Conservation (phyloP, 53 echinoderm and acorn worm species). For the Patiria pectinifera region DNA sequence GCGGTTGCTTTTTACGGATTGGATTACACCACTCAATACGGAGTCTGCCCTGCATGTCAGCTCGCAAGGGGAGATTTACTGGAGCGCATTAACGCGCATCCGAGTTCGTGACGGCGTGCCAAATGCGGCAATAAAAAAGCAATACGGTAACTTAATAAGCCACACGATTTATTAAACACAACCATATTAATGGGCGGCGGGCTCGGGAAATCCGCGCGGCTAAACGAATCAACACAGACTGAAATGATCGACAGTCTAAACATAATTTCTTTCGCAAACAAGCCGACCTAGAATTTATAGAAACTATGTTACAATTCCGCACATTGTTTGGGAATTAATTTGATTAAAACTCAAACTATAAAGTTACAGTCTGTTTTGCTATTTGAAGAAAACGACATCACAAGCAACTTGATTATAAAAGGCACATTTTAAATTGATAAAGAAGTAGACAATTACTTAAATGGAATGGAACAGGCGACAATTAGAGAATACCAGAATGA, state of each 20-base stretch:
- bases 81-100: conserved; percentile 34
- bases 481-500: no score
- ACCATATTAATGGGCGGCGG: conserved; percentile 32
- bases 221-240: neutral
- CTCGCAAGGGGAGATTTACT: neutral
- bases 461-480: no score
- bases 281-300: neutral
- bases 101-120: neutral
- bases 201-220: neutral
- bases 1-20: conserved; percentile 6
- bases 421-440: no score
- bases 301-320: neutral
- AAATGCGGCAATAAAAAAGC: conserved; percentile 37
- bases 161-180: conserved; percentile 6
- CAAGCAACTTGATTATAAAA: no score
- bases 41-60: neutral
- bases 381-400: no score
- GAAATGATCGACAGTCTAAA: neutral
- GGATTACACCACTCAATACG: neutral
- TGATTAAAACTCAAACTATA: no score
- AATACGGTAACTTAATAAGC: neutral
- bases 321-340: neutral
- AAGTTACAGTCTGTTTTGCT: no score
- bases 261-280: neutral
- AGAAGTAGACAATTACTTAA: no score